phyloP scores from a whole-genome alignment of 2,113 vertebrate genomes.

The Ochotona curzoniae region DNA sequence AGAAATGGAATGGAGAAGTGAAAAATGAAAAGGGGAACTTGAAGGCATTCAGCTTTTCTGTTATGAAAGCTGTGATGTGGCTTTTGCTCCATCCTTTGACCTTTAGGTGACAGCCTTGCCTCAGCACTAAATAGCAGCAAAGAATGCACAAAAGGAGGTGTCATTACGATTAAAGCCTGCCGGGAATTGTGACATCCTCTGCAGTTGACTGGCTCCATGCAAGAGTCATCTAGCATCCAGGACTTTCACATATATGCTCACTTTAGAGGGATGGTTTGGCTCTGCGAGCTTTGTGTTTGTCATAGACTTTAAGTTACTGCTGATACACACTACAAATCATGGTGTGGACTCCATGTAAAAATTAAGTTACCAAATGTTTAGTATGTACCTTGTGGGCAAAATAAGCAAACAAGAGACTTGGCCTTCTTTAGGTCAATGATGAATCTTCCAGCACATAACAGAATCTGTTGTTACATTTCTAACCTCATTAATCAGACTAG shows the following conservation, averaged over 20 bases:
- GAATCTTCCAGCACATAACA: background rate
- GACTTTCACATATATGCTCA: background rate
- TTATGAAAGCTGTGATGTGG: background rate
- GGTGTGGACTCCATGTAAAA: conserved; percentile 18
- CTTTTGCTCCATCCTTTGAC: background rate
- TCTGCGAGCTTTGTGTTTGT: background rate
- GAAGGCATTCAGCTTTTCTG: background rate
- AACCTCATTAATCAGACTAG: background rate
- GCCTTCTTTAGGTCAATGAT: conserved; percentile 26
- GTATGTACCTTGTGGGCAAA: conserved; percentile 24
- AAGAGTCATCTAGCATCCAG: background rate
- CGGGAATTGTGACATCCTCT: conserved; percentile 22
- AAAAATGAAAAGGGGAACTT: background rate
- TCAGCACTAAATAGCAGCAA: background rate
- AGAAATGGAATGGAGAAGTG: background rate
- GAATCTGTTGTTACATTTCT: background rate
- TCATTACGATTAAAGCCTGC: background rate
- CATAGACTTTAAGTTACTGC: background rate
- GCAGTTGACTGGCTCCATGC: background rate
- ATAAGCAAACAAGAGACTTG: conserved; percentile 25
- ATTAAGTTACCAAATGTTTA: conserved; percentile 40
- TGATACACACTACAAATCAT: background rate
- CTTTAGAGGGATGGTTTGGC: background rate
- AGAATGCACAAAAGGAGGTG: background rate
- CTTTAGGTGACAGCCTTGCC: conserved; percentile 24